Conservation (phyloP, 2,113 vertebrate genomes). For the Picathartes gymnocephalus region DNA sequence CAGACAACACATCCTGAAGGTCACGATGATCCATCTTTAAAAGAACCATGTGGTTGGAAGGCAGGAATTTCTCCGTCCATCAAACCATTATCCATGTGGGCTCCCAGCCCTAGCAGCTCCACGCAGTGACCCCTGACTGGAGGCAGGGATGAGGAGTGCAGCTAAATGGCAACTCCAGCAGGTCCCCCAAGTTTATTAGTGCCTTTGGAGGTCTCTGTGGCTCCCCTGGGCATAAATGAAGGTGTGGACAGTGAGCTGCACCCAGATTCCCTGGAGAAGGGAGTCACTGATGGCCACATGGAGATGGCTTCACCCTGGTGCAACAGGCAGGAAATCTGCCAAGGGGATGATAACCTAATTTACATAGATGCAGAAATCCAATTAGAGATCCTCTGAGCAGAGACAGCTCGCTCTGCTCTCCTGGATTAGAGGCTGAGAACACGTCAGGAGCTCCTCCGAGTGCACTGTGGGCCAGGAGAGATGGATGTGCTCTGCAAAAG, state of each 20-base stretch:
- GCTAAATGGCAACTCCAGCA: not conserved
- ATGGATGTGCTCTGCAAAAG: not conserved
- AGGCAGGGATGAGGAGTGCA: not conserved
- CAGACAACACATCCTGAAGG: not conserved
- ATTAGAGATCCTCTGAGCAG: conserved; percentile 48
- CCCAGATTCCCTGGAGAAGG: not conserved
- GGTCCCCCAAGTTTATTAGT: not conserved
- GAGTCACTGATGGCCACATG: not conserved
- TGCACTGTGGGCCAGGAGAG: not conserved
- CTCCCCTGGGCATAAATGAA: not conserved
- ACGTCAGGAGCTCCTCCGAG: not conserved
- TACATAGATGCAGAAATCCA: conserved; percentile 54
- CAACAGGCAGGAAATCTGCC: conserved; percentile 40
- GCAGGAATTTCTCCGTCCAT: not conserved
- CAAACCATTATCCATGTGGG: not conserved
- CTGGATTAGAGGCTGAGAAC: not conserved
- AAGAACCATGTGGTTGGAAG: not conserved
- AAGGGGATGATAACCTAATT: conserved; percentile 46
- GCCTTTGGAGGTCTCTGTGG: not conserved
- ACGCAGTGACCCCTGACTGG: not conserved
- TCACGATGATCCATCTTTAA: fast-evolving
- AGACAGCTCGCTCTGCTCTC: conserved; percentile 21
- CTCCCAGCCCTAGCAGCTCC: not conserved
- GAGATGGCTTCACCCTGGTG: not conserved
- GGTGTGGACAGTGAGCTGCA: not conserved